A percentile compares a stretch with the other conserved stretches of the same genome.
Evolutionary conservation across 2,797 vertebrate genomes (phyloP).

Genomic region (Parauchenoglanis punctatus): DNA sequence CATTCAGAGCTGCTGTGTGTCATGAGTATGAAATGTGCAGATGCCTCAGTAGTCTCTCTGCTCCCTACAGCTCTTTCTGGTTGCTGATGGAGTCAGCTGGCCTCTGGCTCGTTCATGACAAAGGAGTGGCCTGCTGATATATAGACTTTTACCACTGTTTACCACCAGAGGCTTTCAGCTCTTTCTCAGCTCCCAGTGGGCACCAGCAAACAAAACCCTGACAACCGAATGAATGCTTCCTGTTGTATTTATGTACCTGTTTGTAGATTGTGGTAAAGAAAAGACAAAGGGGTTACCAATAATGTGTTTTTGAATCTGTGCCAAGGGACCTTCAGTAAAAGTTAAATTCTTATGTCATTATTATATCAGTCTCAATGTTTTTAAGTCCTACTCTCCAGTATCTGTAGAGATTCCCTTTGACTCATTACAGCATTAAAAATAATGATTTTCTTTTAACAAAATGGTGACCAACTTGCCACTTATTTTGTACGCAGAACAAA

Average conservation of each 20-base stretch:
- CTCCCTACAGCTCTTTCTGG: constrained; percentile 38
- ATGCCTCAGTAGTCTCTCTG: constrained; percentile 20
- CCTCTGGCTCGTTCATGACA: constrained; percentile 30
- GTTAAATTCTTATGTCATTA: neutral
- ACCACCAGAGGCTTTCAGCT: constrained; percentile 35
- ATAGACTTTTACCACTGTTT: constrained; percentile 9
- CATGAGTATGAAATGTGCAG: constrained; percentile 25
- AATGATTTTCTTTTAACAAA: neutral
- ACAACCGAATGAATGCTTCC: constrained; percentile 27
- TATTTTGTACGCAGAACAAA: neutral
- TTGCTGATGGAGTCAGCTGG: constrained; percentile 38
- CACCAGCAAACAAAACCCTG: constrained; percentile 16
- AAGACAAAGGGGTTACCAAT: neutral
- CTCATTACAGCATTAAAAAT: neutral
- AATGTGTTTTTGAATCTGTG: constrained; percentile 20
- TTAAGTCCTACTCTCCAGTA: neutral
- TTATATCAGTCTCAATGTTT: neutral
- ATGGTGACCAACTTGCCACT: neutral
- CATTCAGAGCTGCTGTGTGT: constrained; percentile 35
- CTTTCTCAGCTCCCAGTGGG: neutral
- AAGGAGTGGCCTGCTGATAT: constrained; percentile 34
- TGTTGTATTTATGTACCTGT: constrained; percentile 29
- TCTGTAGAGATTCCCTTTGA: neutral
- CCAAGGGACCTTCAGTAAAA: constrained; percentile 12
- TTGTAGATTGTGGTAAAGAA: constrained; percentile 7